Evolutionary conservation across 1,140 invertebrate genomes (phyloP), one percentile per base, ranked within the genome.

Genomic region (Cryptotermes secundus): DNA sequence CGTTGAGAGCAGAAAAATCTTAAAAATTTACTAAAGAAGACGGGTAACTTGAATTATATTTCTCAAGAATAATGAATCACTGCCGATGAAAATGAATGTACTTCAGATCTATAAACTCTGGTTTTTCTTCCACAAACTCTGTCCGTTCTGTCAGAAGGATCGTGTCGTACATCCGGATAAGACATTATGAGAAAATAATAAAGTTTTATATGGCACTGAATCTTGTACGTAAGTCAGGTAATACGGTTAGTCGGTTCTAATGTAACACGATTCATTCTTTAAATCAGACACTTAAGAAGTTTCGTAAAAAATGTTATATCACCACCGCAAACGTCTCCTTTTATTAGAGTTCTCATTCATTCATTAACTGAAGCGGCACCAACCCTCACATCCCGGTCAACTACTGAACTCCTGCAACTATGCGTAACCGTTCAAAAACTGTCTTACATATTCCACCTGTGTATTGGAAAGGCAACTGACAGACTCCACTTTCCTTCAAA

Each of bases 61-160:
- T 72, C 59, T 72, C 59, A 4, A 26, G 31, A 72, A 72, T 72
- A 72, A 72, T 72, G 59, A 72, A 72, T 72, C 59, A 72, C 59
- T 31, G 59, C 1, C 59, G 59, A 72, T 72, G 26, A 72, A 26
- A 31, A 72, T 4, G n/a, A 72, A 72, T 31, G n/a, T 31, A 72
- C 59, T 31, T 26, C 59, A 72, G 59, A n/a, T n/a, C 10, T 72
- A n/a, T 72, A 72, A 9, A 72, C 10, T 72, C 26, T 9, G 7
- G 59, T 72, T 72, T 72, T 72, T 72, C n/a, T n/a, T 31, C 14
- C 9, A n/a, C 7, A 72, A 72, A 72, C n/a, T 12, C 59, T 72
- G 59, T 72, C 59, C 59, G 59, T 14, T 31, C 59, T 72, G 59
- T 72, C n/a, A 72, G 2, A 72, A 72, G n/a, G 59, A 31, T 31